phyloP scores from a whole-genome alignment of 1,140 invertebrate species.

The Achatina immaculata region DNA sequence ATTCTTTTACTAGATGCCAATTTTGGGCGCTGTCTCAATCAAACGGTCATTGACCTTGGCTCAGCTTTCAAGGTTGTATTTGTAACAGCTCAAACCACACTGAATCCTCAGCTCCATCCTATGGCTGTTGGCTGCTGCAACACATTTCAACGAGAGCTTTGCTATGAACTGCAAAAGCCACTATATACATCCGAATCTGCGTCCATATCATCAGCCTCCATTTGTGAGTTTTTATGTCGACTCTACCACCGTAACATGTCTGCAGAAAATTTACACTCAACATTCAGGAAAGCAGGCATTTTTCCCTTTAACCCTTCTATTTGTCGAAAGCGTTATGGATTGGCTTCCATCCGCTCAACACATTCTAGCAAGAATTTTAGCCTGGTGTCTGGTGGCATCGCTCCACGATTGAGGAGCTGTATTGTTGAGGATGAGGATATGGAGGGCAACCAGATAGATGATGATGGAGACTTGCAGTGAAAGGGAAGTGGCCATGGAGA shows the following conservation, averaged over 20 bases:
- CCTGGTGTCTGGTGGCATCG: background rate
- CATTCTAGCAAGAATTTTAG: background rate
- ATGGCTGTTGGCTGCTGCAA: slow-evolving; percentile 39
- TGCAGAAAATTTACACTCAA: slow-evolving; percentile 32
- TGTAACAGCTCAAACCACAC: slow-evolving; percentile 31
- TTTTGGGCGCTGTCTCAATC: slow-evolving; percentile 28
- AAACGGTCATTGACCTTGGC: slow-evolving; percentile 29
- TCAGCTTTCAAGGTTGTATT: slow-evolving; percentile 38
- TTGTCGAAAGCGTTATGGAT: slow-evolving; percentile 34
- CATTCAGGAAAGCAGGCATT: slow-evolving; percentile 32
- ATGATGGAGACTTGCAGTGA: slow-evolving; percentile 27
- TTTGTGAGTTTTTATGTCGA: slow-evolving; percentile 38
- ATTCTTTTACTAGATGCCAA: slow-evolving; percentile 30
- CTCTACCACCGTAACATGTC: slow-evolving; percentile 37
- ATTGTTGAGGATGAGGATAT: slow-evolving; percentile 12
- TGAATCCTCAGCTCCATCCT: slow-evolving; percentile 36
- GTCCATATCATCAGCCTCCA: slow-evolving; percentile 24
- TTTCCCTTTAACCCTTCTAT: slow-evolving; percentile 39
- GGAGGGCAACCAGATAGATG: slow-evolving; percentile 7
- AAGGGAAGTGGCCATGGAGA: background rate
- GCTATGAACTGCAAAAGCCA: slow-evolving; percentile 36
- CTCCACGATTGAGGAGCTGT: background rate
- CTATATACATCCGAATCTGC: slow-evolving; percentile 32
- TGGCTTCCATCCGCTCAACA: slow-evolving; percentile 1
- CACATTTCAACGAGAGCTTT: slow-evolving; percentile 36